Evolutionary conservation across 2,797 vertebrate species (phyloP).

Genomic region (Mionectes olivaceus): DNA sequence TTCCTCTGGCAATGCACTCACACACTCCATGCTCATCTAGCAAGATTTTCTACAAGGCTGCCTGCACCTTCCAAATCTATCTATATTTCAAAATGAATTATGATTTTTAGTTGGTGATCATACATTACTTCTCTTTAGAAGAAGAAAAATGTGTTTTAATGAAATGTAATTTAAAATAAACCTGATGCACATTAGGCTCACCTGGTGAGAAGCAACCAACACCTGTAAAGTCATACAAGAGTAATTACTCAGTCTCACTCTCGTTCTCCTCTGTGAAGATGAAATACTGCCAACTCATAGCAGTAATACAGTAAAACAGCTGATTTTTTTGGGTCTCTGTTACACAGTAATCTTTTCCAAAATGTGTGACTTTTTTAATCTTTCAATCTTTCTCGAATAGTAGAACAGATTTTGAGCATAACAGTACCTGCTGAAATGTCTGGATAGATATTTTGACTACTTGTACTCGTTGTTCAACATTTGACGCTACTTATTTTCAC

Average conservation of each 20-base stretch:
- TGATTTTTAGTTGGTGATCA: not conserved
- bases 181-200: not conserved
- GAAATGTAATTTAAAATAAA: not conserved
- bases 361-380: not conserved
- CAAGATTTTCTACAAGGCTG: not conserved
- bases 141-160: not conserved
- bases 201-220: not conserved
- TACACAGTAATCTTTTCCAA: not conserved
- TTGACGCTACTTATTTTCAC: not conserved
- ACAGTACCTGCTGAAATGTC: not conserved
- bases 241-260: not conserved
- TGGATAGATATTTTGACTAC: not conserved
- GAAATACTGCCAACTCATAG: not conserved
- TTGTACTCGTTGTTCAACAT: not conserved
- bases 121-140: not conserved
- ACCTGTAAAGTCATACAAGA: not conserved
- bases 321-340: not conserved
- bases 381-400: not conserved
- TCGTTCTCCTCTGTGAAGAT: not conserved
- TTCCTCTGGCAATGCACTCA: not conserved
- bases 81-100: not conserved
- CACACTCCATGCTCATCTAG: rapidly evolving
- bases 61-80: not conserved
- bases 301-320: not conserved
- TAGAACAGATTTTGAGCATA: not conserved